Conservation (phyloP, 1,140 invertebrate genomes). For the Physella acuta region DNA sequence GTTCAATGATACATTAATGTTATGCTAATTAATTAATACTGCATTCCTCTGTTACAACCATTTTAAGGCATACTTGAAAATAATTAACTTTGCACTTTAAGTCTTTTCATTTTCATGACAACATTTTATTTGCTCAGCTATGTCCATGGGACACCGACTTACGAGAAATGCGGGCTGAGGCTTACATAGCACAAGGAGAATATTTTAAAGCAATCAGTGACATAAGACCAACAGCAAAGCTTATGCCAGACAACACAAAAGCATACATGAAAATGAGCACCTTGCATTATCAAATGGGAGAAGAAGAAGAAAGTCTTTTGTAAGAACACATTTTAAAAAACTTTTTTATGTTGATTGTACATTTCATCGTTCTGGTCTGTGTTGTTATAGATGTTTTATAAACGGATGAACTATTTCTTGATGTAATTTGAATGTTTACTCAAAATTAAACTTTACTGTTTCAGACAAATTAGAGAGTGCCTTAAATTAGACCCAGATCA, state of each 20-base stretch:
- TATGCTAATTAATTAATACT: not conserved
- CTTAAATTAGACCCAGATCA: conserved; percentile 97
- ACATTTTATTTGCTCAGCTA: conserved; percentile 48
- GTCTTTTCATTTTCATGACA: not conserved
- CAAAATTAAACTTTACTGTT: no score
- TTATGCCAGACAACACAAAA: conserved; percentile 87
- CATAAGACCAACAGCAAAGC: conserved; percentile 83
- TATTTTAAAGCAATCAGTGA: conserved; percentile 86
- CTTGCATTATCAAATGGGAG: conserved; percentile 86
- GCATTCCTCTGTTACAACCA: no score
- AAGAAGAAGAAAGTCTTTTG: conserved; percentile 87
- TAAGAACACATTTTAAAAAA: no score
- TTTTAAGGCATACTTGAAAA: not conserved
- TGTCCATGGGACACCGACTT: conserved; percentile 87
- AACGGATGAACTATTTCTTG: no score
- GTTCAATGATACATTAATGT: not conserved
- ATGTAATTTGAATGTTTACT: no score
- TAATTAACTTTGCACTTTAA: not conserved
- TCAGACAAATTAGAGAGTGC: conserved; percentile 91
- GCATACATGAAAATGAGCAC: conserved; percentile 82
- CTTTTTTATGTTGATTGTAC: no score
- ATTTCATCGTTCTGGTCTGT: no score
- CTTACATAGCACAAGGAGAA: conserved; percentile 80
- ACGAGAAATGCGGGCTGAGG: conserved; percentile 82
- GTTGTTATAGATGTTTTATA: no score